Conservation (phyloP, 2,113 vertebrate species). For the Trematocara nigrifrons region DNA sequence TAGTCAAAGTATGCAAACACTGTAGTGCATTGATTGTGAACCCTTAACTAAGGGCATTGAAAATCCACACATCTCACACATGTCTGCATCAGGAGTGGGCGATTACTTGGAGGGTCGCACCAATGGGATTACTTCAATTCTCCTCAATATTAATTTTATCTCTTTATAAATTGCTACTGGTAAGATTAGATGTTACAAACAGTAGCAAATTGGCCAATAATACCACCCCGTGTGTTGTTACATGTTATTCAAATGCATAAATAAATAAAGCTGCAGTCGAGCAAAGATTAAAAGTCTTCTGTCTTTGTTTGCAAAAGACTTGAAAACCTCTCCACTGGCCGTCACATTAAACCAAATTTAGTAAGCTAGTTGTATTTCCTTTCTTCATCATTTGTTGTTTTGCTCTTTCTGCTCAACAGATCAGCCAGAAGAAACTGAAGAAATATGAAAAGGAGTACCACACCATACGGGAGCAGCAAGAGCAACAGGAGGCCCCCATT, state of each 20-base stretch:
- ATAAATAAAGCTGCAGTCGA: neutral
- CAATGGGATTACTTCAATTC: neutral
- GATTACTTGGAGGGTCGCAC: neutral
- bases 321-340: neutral
- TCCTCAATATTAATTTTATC: neutral
- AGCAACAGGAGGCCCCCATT: slow-evolving; percentile 94
- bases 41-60: neutral
- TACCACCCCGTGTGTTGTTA: neutral
- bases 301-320: neutral
- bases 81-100: neutral
- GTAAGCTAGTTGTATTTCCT: neutral
- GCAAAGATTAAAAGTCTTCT: neutral
- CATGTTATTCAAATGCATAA: neutral
- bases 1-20: neutral
- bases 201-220: neutral
- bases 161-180: neutral
- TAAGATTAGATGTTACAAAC: neutral
- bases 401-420: slow-evolving; percentile 70
- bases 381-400: neutral
- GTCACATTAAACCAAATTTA: neutral
- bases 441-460: slow-evolving; percentile 97
- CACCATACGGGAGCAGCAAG: slow-evolving; percentile 92
- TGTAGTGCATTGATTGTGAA: neutral
- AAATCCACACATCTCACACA: neutral
- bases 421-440: slow-evolving; percentile 98